Evolutionary conservation across 1,140 invertebrate species (phyloP).

Genomic region (Nasonia giraulti): DNA sequence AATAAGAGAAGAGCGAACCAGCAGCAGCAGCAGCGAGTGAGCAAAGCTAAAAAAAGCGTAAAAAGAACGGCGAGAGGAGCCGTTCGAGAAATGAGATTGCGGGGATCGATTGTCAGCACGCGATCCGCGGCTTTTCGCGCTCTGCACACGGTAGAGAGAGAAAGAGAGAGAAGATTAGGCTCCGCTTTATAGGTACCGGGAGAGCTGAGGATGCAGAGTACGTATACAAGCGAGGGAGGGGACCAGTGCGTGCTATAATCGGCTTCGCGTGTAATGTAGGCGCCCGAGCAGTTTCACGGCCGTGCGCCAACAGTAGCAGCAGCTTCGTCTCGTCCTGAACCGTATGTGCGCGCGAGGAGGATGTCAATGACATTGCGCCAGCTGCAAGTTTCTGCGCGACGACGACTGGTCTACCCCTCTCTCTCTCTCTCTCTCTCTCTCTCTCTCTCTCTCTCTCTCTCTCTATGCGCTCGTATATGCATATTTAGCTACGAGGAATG

Average conservation of each 20-base stretch:
- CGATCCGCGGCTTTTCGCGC: conserved; percentile 5
- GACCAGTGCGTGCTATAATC: conserved; percentile 63
- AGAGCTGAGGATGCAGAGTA: conserved; percentile 37
- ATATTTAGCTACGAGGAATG: conserved; percentile 1
- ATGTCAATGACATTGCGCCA: conserved; percentile 71
- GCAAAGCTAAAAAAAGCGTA: conserved; percentile 13
- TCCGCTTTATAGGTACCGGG: background rate
- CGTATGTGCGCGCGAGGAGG: conserved; percentile 56
- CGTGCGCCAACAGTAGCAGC: conserved; percentile 46
- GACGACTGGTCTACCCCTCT: background rate
- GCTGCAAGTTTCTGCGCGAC: conserved; percentile 55
- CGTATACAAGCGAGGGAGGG: background rate
- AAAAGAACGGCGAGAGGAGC: background rate
- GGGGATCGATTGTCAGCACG: conserved; percentile 36
- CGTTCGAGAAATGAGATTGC: conserved; percentile 16
- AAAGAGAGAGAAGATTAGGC: conserved; percentile 19
- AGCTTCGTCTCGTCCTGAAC: conserved; percentile 58
- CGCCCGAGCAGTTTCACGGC: conserved; percentile 50
- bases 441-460: too few relatives aligned
- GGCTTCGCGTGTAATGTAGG: conserved; percentile 66
- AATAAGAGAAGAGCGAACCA: background rate
- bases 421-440: background rate
- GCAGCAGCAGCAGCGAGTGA: conserved; percentile 23
- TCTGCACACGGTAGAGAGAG: conserved; percentile 18
- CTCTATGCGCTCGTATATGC: background rate